Percentiles rank a stretch among this genome's conserved stretches.
These are phyloP conservation scores for Mycalesis mineus DNA, from an alignment of 2,888 invertebrate species.

Conservation along the genomic window DNA sequence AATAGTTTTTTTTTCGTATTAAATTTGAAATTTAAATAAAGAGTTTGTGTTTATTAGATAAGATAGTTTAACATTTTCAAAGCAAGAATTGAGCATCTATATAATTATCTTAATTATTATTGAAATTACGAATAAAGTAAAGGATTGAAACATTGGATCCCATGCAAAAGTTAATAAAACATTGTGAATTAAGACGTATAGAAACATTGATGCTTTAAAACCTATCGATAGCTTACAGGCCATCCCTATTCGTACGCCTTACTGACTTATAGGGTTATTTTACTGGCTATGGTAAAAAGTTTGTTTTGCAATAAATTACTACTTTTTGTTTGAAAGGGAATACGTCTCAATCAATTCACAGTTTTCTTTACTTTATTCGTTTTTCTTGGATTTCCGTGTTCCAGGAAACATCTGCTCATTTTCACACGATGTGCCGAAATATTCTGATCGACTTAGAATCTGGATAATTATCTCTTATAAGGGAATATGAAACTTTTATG, in stretches of 20 bases:
- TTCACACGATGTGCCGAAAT: not conserved
- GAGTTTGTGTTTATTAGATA: too few species aligned
- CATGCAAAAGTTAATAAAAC: too few species aligned
- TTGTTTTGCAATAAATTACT: conserved; percentile 24
- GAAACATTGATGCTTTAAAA: not conserved
- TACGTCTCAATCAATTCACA: conserved; percentile 11
- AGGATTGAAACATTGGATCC: too few species aligned
- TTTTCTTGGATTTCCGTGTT: conserved; percentile 2
- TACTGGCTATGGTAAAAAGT: conserved; percentile 16
- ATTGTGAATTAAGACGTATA: not conserved
- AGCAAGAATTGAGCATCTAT: too few species aligned
- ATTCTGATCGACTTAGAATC: too few species aligned
- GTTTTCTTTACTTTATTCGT: conserved; percentile 10
- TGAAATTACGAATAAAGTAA: too few species aligned
- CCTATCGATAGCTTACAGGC: not conserved
- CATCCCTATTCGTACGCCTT: conserved; percentile 6
- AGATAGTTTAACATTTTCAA: too few species aligned
- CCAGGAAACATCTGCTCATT: conserved; percentile 20
- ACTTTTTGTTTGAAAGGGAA: conserved; percentile 16
- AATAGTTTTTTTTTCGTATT: too few species aligned
- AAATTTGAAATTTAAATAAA: too few species aligned
- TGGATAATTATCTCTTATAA: too few species aligned
- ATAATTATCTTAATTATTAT: too few species aligned
- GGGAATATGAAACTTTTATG: too few species aligned
- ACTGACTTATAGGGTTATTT: conserved; percentile 16